These are phyloP conservation scores for Halcyon senegalensis DNA, from an alignment of 2,113 vertebrate genomes.

Conservation along the genomic window DNA sequence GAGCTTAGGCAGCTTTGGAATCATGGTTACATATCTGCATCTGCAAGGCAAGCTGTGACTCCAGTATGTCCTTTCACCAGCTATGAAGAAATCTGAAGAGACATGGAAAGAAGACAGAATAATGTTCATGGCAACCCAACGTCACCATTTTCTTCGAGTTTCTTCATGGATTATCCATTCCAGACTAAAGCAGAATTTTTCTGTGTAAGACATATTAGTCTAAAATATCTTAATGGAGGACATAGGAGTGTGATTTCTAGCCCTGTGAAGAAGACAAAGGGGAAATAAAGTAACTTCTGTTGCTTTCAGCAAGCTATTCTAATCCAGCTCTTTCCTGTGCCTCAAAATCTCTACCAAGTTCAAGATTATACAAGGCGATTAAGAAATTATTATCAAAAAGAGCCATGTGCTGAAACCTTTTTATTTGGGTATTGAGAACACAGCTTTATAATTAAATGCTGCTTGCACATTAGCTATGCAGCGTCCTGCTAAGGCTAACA, in stretches of 20 bases:
- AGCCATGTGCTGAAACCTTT: neutral
- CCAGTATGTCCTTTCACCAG: neutral
- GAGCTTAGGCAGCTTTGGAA: neutral
- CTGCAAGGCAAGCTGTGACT: neutral
- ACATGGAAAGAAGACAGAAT: neutral
- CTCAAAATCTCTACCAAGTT: neutral
- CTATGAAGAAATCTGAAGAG: neutral
- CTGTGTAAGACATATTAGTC: neutral
- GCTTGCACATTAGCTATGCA: neutral
- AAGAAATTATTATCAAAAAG: neutral
- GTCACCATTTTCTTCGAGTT: neutral
- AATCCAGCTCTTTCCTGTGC: neutral
- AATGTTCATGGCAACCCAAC: neutral
- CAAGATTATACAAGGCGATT: neutral
- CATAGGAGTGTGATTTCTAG: neutral
- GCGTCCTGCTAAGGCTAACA: neutral
- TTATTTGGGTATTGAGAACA: neutral
- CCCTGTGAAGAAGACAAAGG: neutral
- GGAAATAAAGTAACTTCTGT: neutral
- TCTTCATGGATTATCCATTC: neutral
- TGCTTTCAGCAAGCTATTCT: neutral
- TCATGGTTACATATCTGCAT: neutral
- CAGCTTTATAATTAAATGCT: neutral
- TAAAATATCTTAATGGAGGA: neutral
- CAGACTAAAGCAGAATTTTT: neutral